A percentile compares a stretch with the other conserved stretches of the same genome.
These are phyloP conservation scores for Eriocheir sinensis DNA, from an alignment of 1,140 invertebrate genomes.

Conservation along the genomic window DNA sequence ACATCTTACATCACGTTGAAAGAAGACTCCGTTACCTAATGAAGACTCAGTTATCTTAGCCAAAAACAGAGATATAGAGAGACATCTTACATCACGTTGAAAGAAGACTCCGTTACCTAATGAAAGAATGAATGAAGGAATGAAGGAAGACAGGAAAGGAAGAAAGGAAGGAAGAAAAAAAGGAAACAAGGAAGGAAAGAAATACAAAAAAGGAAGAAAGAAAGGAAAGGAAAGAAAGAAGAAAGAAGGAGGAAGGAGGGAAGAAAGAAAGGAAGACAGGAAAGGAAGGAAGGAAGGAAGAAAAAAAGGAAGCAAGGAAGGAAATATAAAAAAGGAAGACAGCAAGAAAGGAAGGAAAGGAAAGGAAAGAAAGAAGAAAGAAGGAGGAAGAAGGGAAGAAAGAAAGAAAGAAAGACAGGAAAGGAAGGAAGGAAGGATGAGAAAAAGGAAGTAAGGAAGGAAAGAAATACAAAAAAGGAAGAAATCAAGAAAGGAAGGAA, in stretches of 20 bases:
- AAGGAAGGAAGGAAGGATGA: background rate
- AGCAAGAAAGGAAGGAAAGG: background rate
- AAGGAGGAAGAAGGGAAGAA: background rate
- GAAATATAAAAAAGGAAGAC: background rate
- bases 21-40: no score
- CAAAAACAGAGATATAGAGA: background rate
- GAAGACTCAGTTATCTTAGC: no score
- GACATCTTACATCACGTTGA: no score
- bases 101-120: no score
- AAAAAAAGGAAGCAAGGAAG: background rate
- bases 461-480: background rate
- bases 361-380: background rate
- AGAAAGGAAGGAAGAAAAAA: background rate
- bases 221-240: background rate
- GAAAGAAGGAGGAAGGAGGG: background rate
- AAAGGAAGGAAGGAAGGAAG: no score
- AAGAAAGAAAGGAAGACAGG: background rate
- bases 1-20: no score
- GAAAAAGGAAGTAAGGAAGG: background rate
- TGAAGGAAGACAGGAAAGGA: background rate
- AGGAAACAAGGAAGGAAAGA: background rate
- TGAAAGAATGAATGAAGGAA: constrained; percentile 20
- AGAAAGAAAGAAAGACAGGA: background rate
- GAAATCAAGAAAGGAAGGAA: background rate
- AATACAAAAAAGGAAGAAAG: no score